Base-by-base conservation (phyloP, 1,140 invertebrate species). In the Bombus sylvicola region DNA sequence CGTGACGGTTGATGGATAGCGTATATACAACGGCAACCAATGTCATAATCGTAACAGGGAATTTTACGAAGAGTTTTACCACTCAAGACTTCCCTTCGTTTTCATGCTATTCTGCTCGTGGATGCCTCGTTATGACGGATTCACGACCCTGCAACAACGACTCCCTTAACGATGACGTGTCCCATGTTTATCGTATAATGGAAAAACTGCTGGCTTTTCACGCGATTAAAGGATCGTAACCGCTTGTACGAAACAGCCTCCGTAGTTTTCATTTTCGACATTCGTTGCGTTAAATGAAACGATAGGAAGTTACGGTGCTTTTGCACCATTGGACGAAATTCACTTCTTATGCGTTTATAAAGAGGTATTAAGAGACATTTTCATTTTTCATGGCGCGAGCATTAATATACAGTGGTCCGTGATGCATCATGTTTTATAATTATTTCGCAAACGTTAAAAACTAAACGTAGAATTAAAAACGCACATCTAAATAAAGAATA, bases 41-140 rank as follows among this genome's bases (percentile, higher is more conserved):
- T 88, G 89, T 94, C 91, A 91, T 94, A 94, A 94, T 93, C 91
- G 91, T 93, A 94, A 94, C 92, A 89, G 89, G 88, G 80, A 90
- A 88, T 93, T 94, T 94, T 93, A 93, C 90, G 89, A 81, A 90
- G 68, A 81, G 80, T 73, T 76, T 81, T 73, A 69, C 78, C 72
- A 66, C 85, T 84, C 82, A 41, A 86, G 53, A 47, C 41, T 31
- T 41, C 64, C 73, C 85, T 80, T 87, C 81, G 78, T 81, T 62
- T 74, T 81, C 47, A 25, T 43, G 0, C 41, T 53, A 34, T 37
- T 73, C 76, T 34, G 9, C 18, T 25, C 25, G 47, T 62, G n/a
- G 34, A 59, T 68, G 59, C 72, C 85, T 83, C 85, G 64, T 80
- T 81, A 72, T 81, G 66, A 77, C 77, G 31, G 76, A 85, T 80